Evolutionary conservation across 2,113 vertebrate species (phyloP).

Genomic region (Trinectes maculatus): DNA sequence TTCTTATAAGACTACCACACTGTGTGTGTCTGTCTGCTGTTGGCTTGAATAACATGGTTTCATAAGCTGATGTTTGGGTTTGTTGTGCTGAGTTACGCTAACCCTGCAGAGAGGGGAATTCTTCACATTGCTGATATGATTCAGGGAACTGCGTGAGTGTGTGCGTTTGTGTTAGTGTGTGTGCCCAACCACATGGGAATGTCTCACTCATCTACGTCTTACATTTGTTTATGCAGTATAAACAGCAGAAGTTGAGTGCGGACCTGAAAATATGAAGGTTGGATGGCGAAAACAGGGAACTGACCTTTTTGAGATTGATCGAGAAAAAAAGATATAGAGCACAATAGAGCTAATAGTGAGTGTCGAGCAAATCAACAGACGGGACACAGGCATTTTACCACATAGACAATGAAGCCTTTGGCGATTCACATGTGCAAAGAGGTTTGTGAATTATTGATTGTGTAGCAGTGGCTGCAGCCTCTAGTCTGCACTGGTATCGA

Average conservation of each 20-base stretch:
- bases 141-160: slow-evolving; percentile 22
- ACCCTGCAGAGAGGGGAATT: slow-evolving; percentile 36
- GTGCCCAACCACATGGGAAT: slow-evolving; percentile 32
- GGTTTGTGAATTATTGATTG: slow-evolving; percentile 63
- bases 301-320: not conserved
- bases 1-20: not conserved
- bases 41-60: slow-evolving; percentile 21
- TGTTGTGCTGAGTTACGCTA: slow-evolving; percentile 23
- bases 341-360: not conserved
- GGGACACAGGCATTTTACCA: slow-evolving; percentile 1
- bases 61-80: slow-evolving; percentile 37
- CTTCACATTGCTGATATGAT: slow-evolving; percentile 48
- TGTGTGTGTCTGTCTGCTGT: slow-evolving; percentile 2
- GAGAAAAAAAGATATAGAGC: not conserved
- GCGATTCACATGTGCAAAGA: slow-evolving; percentile 38
- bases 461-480: slow-evolving; percentile 31
- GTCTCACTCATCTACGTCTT: slow-evolving; percentile 26
- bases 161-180: slow-evolving; percentile 4
- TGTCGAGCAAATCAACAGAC: not conserved
- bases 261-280: not conserved
- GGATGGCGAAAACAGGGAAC: not conserved
- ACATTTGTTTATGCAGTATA: slow-evolving; percentile 3
- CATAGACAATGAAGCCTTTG: slow-evolving; percentile 14
- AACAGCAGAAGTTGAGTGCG: not conserved
- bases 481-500: slow-evolving; percentile 49